Evolutionary conservation across 2,888 invertebrate species (phyloP).

Genomic region (Bellardia pandia): DNA sequence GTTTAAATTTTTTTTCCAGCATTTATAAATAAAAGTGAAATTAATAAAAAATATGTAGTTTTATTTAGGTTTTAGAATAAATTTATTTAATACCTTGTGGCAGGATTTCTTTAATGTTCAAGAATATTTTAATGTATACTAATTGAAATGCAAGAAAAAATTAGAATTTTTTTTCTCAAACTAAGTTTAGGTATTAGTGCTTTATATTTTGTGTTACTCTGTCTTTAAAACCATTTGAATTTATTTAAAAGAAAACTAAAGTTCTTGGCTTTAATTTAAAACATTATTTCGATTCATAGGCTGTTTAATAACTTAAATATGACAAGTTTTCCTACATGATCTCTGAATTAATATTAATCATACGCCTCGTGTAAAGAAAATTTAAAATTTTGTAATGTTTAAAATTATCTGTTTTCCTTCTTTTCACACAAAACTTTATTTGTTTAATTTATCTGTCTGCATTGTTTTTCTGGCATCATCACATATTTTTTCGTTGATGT

Average conservation of each 20-base stretch:
- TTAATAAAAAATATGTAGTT: neutral
- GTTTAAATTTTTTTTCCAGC: neutral
- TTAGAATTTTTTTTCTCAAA: no score
- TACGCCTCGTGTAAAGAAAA: neutral
- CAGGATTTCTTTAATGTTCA: no score
- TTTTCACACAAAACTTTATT: neutral
- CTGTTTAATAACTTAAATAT: neutral
- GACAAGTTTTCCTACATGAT: neutral
- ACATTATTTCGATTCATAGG: neutral
- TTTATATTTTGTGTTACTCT: no score
- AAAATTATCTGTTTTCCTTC: neutral
- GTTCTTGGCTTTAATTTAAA: neutral
- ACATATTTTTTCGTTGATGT: neutral
- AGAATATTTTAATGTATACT: no score
- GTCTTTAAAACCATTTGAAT: neutral
- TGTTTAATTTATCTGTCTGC: slow-evolving; percentile 12
- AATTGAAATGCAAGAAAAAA: no score
- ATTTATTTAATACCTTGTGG: no score
- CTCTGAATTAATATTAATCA: slow-evolving; percentile 7
- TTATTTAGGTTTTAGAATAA: no score
- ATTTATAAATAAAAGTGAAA: slow-evolving; percentile 5
- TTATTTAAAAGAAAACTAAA: no score
- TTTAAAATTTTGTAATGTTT: neutral
- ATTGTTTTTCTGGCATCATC: neutral
- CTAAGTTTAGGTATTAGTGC: no score